Evolutionary conservation across 2,113 vertebrate genomes (phyloP).

Genomic region (Felis catus): F.catus_Fca126_mat1.0 CM031411.1:29203001-29203500

Average conservation of each 20-base stretch:
- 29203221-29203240: neutral
- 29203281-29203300: neutral
- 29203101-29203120: neutral
- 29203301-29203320: neutral
- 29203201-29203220: neutral
- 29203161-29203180: neutral
- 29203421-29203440: conserved; percentile 16
- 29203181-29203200: neutral
- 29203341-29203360: neutral
- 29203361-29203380: neutral
- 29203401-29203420: neutral
- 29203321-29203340: neutral
- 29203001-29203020: neutral
- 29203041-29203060: neutral
- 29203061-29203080: neutral
- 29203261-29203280: neutral
- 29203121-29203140: neutral
- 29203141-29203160: conserved; percentile 19
- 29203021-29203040: neutral
- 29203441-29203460: neutral
- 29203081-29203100: neutral
- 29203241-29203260: neutral
- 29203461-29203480: neutral
- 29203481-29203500: neutral
- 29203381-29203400: neutral